Conservation (phyloP, 2,797 vertebrate genomes). For the Labroides dimidiatus region DNA sequence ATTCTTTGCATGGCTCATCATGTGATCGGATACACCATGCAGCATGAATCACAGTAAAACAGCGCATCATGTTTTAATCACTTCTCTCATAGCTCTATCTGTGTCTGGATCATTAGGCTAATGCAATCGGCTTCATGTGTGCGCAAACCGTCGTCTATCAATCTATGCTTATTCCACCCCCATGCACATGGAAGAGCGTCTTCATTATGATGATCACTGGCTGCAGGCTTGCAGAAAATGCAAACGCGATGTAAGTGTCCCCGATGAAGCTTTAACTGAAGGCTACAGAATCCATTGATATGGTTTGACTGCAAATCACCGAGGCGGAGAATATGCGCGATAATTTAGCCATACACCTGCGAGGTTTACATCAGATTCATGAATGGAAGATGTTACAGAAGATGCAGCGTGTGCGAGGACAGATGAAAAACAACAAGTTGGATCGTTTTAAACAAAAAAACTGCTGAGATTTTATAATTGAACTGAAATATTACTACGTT, state of each 20-base stretch:
- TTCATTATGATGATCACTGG: background rate
- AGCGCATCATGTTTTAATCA: conserved; percentile 1
- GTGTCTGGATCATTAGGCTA: background rate
- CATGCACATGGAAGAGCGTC: background rate
- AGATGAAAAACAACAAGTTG: conserved; percentile 4
- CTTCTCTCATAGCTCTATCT: background rate
- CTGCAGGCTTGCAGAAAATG: background rate
- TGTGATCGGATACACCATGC: background rate
- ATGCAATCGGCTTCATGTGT: background rate
- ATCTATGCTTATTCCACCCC: conserved; percentile 7
- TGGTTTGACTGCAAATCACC: background rate
- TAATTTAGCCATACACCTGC: background rate
- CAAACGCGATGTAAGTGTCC: background rate
- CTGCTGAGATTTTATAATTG: background rate
- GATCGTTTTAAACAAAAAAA: background rate
- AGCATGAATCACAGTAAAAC: background rate
- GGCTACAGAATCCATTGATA: background rate
- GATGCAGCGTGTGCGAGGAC: conserved; percentile 3
- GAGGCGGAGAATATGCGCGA: no score
- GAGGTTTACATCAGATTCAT: background rate
- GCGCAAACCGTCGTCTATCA: conserved; percentile 20
- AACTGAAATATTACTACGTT: background rate
- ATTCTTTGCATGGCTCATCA: background rate
- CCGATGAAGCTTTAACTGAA: background rate
- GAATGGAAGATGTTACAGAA: conserved; percentile 19